Conservation (phyloP, 2,888 invertebrate genomes). For the Choristoneura rosaceana region DNA sequence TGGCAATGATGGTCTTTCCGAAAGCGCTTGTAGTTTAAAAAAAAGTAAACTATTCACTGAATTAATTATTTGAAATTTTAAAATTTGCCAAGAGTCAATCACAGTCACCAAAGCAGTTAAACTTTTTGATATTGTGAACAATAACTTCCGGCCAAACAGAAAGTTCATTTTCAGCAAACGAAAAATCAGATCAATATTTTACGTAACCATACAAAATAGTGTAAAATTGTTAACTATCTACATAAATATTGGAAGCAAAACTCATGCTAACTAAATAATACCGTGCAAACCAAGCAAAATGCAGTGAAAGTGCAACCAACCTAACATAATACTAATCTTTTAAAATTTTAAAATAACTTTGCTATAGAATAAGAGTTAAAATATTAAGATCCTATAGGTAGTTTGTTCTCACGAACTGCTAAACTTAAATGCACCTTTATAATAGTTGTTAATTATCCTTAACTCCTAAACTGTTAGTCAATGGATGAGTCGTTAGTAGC, state of each 20-base stretch:
- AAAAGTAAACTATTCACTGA: too few relatives aligned
- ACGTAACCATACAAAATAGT: neutral
- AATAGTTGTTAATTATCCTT: neutral
- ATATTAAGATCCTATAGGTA: too few relatives aligned
- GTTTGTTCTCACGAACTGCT: neutral
- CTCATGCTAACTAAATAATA: conserved; percentile 31
- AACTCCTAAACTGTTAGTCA: conserved; percentile 1
- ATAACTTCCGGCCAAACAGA: conserved; percentile 41
- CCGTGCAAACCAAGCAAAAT: conserved; percentile 32
- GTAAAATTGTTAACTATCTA: too few relatives aligned
- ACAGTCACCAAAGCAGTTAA: too few relatives aligned
- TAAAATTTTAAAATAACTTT: neutral
- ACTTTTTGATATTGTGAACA: neutral
- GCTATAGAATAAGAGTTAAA: neutral
- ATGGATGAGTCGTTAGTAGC: neutral
- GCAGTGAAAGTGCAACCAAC: neutral
- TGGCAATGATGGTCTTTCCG: too few relatives aligned
- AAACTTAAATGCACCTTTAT: neutral
- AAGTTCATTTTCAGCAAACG: conserved; percentile 35
- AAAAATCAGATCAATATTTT: neutral
- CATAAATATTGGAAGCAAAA: neutral
- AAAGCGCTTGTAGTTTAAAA: too few relatives aligned
- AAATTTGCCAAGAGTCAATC: too few relatives aligned
- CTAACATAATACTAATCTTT: neutral
- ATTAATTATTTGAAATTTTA: too few relatives aligned